Conservation (phyloP, 2,888 invertebrate species). For the Operophtera brumata region DNA sequence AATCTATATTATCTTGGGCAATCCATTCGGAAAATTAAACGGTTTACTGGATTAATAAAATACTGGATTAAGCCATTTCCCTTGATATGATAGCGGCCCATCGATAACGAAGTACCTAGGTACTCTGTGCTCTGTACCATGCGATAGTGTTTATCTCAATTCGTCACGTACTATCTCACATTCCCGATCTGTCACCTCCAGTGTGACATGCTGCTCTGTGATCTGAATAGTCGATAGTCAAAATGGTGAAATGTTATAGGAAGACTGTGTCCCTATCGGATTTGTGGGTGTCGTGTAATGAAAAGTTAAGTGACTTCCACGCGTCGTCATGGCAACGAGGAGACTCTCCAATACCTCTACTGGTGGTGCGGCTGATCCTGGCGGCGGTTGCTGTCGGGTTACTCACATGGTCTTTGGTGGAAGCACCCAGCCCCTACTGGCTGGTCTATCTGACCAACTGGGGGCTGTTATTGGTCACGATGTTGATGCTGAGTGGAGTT, state of each 20-base stretch:
- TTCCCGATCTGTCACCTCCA: constrained; percentile 9
- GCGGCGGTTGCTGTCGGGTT: constrained; percentile 48
- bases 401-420: constrained; percentile 57
- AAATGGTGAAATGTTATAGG: constrained; percentile 71
- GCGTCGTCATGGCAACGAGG: constrained; percentile 72
- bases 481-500: constrained; percentile 51
- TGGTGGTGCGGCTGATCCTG: constrained; percentile 55
- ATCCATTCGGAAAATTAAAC: constrained; percentile 20
- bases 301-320: constrained; percentile 65
- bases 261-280: constrained; percentile 54
- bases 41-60: constrained; percentile 25
- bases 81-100: constrained; percentile 44
- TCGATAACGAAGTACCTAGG: constrained; percentile 50
- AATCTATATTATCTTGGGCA: constrained; percentile 8
- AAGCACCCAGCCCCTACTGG: constrained; percentile 51
- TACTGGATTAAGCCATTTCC: constrained; percentile 21
- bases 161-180: constrained; percentile 26
- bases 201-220: constrained; percentile 27
- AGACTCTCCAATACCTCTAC: constrained; percentile 61
- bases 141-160: constrained; percentile 39
- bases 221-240: constrained; percentile 32
- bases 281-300: constrained; percentile 65
- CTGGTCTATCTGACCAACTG: constrained; percentile 71
- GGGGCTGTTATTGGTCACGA: constrained; percentile 58
- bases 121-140: constrained; percentile 40